A percentile compares a stretch with the other conserved stretches of the same genome.
Conservation (phyloP, 2,797 vertebrate species). For the Lepidocolaptes lacrymiger region DNA sequence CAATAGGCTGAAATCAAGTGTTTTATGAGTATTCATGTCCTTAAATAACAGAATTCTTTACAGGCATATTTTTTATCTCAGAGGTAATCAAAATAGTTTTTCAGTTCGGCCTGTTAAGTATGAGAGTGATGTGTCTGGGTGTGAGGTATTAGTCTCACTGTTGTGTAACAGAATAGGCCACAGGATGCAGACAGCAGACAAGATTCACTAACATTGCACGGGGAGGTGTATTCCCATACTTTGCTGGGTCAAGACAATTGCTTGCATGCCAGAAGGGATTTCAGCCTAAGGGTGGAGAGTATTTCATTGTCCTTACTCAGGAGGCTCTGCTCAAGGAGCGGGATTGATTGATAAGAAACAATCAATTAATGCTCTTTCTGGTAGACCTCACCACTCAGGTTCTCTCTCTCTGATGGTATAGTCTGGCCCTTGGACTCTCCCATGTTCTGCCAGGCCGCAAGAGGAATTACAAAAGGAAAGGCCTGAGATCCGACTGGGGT, state of each 20-base stretch:
- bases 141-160: not conserved
- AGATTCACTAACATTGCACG: not conserved
- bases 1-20: not conserved
- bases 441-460: not conserved
- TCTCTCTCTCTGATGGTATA: not conserved
- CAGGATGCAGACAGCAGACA: not conserved
- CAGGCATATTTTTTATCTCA: not conserved
- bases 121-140: not conserved
- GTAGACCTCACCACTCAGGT: not conserved
- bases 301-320: not conserved
- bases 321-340: not conserved
- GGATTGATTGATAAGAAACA: not conserved
- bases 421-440: not conserved
- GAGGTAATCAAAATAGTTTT: not conserved
- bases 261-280: slow-evolving; percentile 10
- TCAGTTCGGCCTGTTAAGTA: not conserved
- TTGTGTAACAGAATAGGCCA: not conserved
- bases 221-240: not conserved
- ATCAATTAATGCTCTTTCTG: not conserved
- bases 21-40: not conserved
- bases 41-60: not conserved
- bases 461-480: not conserved
- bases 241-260: not conserved
- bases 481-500: not conserved
- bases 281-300: slow-evolving; percentile 1